Evolutionary conservation across 2,113 vertebrate genomes (phyloP).

Genomic region (Hippocampus zosterae): DNA sequence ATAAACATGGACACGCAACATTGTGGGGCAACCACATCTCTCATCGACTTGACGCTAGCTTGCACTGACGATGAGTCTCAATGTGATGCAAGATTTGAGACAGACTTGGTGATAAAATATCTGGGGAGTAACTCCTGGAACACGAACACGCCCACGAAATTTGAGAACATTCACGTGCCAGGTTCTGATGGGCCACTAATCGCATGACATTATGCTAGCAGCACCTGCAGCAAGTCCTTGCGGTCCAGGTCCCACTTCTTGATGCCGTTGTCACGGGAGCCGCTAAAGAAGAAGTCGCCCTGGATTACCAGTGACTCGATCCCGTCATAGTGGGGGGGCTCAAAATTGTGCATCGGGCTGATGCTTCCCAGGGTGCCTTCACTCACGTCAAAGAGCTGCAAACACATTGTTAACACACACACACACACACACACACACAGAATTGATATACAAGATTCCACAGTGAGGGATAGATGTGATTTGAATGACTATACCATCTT

Average conservation of each 20-base stretch:
- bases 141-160: no score
- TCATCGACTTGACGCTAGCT: no score
- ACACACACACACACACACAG: not conserved
- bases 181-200: not conserved
- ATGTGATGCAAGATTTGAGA: no score
- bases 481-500: not conserved
- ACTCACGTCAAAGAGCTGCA: constrained; percentile 91
- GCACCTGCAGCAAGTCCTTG: constrained; percentile 90
- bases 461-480: not conserved
- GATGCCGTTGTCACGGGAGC: constrained; percentile 95
- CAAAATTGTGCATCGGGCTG: constrained; percentile 91
- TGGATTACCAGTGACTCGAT: constrained; percentile 92
- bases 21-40: no score
- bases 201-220: not conserved
- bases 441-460: not conserved
- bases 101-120: no score
- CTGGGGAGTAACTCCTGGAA: no score
- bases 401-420: not conserved
- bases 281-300: constrained; percentile 90
- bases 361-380: constrained; percentile 89
- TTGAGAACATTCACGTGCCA: no score
- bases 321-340: constrained; percentile 96
- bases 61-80: no score
- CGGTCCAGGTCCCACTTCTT: constrained; percentile 96
- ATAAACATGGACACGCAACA: no score